Evolutionary conservation across 1,140 invertebrate species (phyloP), one percentile per base, ranked within the genome.

Genomic region (Platorchestia sp.): DNA sequence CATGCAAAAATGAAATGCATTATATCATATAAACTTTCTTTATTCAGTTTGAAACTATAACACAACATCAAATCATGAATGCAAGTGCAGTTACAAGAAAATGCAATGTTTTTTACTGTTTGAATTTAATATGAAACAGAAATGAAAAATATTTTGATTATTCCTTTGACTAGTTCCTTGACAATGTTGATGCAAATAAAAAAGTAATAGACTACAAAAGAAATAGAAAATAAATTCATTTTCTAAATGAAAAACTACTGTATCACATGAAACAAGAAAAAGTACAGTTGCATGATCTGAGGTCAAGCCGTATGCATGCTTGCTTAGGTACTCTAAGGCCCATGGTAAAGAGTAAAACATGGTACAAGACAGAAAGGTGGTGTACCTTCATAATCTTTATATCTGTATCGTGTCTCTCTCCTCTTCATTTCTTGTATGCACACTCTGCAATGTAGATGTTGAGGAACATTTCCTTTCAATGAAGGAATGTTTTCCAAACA

Each of bases 401-500:
- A 75, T 75, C 53, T 75, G 53, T 75, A 75, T 75, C 36, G 53
- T 75, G 53, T 75, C 14, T 75, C 53, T 75, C 53, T 75, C 53
- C 53, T 75, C 14, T 75, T n/a, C 42, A n/a, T n/a, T n/a, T n/a
- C n/a, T n/a, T n/a, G n/a, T n/a, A n/a, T n/a, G n/a, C n/a, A n/a
- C 14, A 75, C 53, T 75, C 53, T 75, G 53, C 53, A 75, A 75
- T 75, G 53, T 75, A 75, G 53, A 75, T 75, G 36, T 75, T 36
- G 53, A 36, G 53, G 53, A 75, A 75, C 53, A 36, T 75, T 75
- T 75, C 53, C 53, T 93, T 93, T 93, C n/a, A n/a, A 45, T 42
- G 90, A 93, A 43, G 90, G 90, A 43, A 93, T 93, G 90, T 16
- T 43, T 93, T 93, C 90, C 90, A 93, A 93, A 45, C 14, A 43